Base-by-base conservation (phyloP, 2,797 vertebrate genomes). In the Triplophysa bombifrons region DNA sequence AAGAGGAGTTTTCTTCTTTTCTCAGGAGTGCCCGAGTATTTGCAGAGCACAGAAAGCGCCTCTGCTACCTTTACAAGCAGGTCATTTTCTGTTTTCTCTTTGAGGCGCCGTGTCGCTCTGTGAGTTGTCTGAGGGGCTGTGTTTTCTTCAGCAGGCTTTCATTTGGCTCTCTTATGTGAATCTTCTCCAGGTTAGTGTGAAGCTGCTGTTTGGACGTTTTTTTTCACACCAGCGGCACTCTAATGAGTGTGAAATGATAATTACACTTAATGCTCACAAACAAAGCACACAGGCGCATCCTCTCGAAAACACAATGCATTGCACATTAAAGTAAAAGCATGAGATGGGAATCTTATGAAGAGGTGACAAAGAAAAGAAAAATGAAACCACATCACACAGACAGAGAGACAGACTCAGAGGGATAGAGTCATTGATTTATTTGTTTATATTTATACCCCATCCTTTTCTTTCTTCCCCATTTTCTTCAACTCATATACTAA, bases 211-310 rank as follows among this genome's bases (percentile, higher is more conserved):
- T 61, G 66, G 76, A 70, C 44, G 50, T 38, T 61, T 70, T 19
- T 69, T 14, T 22, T 3, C 41, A 22, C 14, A 25, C 38, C 22
- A 70, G 56, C 56, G 61, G n/a, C 2, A 46, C 56, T 71, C 67
- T 78, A 78, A 78, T 78, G 67, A 71, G 56, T 78, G 76, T 78
- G 46, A 78, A 78, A 78, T 78, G 76, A 78, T 70, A 78, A 78
- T 78, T 25, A 71, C 56, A 63, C 56, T 41, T 30, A 53, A 44
- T 70, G 67, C 60, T 34, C 60, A 63, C 16, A 63, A 34, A 34
- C 25, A 63, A 63, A 63, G 60, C 16, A 9, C 60, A 17, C 13
- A 2, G 14, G 17, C 16, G 16, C 27, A 3, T 63, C 60, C 27
- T 63, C 60, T 63, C 27, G 2, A 27, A 63, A 63, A 63, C 60